Percentiles rank a stretch among this genome's conserved stretches.
These are phyloP conservation scores for Heterohyrax brucei DNA, from an alignment of 2,797 vertebrate species.

Conservation along the genomic window DNA sequence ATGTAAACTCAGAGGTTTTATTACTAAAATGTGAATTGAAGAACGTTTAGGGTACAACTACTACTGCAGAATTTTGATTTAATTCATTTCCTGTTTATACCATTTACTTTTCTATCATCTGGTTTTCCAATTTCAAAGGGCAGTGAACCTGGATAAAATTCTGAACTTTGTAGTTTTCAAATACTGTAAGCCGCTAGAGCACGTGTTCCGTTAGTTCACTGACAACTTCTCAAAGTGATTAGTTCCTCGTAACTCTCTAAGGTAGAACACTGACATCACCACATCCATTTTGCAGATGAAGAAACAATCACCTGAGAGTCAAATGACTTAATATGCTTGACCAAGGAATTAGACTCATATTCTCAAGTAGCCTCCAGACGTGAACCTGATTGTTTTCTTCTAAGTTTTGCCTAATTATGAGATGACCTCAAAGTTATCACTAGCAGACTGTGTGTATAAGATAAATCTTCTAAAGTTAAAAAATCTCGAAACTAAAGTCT, in stretches of 20 bases:
- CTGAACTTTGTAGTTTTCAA: background rate
- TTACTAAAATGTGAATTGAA: conserved; percentile 83
- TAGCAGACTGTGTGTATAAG: background rate
- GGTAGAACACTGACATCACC: background rate
- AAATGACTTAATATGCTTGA: conserved; percentile 20
- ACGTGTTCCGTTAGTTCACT: background rate
- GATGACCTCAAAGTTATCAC: conserved; percentile 62
- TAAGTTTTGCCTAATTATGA: conserved; percentile 43
- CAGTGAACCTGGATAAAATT: background rate
- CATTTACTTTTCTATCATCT: background rate
- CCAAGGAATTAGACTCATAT: conserved; percentile 17
- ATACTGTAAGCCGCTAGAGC: background rate
- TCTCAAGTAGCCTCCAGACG: conserved; percentile 41
- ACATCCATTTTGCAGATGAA: background rate
- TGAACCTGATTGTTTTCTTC: background rate
- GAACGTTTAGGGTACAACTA: conserved; percentile 71
- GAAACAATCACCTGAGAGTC: background rate
- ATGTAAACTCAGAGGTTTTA: conserved; percentile 84
- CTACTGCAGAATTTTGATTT: conserved; percentile 76
- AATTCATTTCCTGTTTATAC: conserved; percentile 12
- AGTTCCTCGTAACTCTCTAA: background rate
- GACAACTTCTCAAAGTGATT: background rate
- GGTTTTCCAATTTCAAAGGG: conserved; percentile 58
- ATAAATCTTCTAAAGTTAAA: conserved; percentile 39
- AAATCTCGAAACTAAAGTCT: conserved; percentile 64